Evolutionary conservation across 2,797 vertebrate genomes (phyloP), one percentile per base, ranked within the genome.

Genomic region (Scleropages formosus): DNA sequence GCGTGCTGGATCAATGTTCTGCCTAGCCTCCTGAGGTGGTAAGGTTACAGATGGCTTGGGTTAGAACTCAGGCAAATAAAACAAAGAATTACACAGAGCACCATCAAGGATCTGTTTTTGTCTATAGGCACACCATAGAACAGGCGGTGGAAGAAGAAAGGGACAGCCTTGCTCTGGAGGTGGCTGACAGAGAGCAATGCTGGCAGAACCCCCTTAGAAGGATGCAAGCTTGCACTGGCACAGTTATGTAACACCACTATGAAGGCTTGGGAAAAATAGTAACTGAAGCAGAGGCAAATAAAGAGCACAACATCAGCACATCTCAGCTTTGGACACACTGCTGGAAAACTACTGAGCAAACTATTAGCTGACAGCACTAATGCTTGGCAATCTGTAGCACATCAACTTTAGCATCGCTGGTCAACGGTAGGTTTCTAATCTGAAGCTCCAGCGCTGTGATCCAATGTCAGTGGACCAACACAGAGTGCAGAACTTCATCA

Each of bases 11-110:
- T 18, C 46, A 70, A 20, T 53, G 13, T 24, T n/a, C 31, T 67
- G 11, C 10, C 44, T 13, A 74, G 77, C 62, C 77, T 72, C 69
- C 56, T 22, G 74, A 75, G 47, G 64, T 68, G 27, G 39, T 69
- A 79, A 71, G 74, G 60, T 44, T 65, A 31, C 51, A 59, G 39
- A 47, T 15, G 12, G 13, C 24, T 20, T 18, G 12, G 4, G 1
- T 20, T 20, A 16, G 11, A 49, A 15, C n/a, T 7, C n/a, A 24
- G 3, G 16, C 9, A 15, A 15, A 39, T n/a, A 0, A 13, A 68
- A 49, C 65, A 20, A 1, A 31, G 65, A 68, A 68, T 49, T 46
- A 49, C 18, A 0, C n/a, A 4, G 20, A 4, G 4, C 49, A 12
- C 24, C 8, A 49, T 39, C 20, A 8, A 31, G 65, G 16, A 9